Conservation (phyloP, 2,113 vertebrate genomes). For the Ammodytes marinus region DNA sequence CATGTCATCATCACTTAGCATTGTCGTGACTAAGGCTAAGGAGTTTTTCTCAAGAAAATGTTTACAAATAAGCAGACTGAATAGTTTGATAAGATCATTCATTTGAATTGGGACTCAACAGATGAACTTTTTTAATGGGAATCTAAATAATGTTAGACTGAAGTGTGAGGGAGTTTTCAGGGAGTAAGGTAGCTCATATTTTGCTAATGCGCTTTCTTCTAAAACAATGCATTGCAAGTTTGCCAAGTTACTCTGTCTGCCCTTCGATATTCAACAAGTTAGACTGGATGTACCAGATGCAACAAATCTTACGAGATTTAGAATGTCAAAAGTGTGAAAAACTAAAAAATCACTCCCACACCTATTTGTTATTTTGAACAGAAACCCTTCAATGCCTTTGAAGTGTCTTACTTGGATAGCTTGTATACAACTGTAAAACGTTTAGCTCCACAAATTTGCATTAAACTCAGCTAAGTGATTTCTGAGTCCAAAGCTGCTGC, state of each 20-base stretch:
- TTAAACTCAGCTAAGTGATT: not conserved
- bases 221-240: not conserved
- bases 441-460: not conserved
- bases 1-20: constrained; percentile 46
- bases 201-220: not conserved
- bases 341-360: not conserved
- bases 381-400: not conserved
- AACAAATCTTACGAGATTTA: too few relatives aligned
- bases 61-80: not conserved
- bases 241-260: not conserved
- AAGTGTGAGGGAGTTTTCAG: not conserved
- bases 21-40: constrained; percentile 1
- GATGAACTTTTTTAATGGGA: not conserved
- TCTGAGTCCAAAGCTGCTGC: not conserved
- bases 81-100: not conserved
- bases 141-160: not conserved
- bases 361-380: not conserved
- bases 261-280: not conserved
- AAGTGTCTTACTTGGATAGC: not conserved
- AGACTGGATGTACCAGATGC: not conserved
- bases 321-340: not conserved
- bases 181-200: not conserved
- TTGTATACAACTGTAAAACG: not conserved
- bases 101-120: not conserved
- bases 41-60: constrained; percentile 14